A percentile compares a stretch with the other conserved stretches of the same genome.
Conservation (phyloP, 2,888 invertebrate genomes). For the Drosophila mimetica region DNA sequence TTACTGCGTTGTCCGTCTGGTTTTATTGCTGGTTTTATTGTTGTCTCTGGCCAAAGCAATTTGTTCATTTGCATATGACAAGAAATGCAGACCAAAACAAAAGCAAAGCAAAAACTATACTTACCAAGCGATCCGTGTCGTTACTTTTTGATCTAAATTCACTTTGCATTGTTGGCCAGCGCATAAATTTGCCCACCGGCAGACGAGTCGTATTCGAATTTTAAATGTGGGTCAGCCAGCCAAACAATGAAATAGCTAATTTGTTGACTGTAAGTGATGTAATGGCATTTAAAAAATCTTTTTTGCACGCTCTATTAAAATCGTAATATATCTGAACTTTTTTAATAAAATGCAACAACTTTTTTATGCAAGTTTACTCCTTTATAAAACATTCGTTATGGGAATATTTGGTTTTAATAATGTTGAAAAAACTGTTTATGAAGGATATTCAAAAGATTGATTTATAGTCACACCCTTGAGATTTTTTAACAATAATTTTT, state of each 20-base stretch:
- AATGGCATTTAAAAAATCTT: background rate
- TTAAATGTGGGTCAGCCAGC: conserved; percentile 27
- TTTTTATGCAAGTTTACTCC: background rate
- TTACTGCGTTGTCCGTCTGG: conserved; percentile 45
- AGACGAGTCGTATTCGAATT: conserved; percentile 28
- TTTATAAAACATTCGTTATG: background rate
- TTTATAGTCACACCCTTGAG: too few relatives aligned
- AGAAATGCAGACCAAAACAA: conserved; percentile 43
- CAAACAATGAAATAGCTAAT: conserved; percentile 17
- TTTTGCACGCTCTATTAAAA: background rate
- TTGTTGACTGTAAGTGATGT: conserved; percentile 3
- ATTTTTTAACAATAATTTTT: too few relatives aligned
- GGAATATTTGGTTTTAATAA: too few relatives aligned
- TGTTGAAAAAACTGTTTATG: background rate
- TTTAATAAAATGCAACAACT: background rate
- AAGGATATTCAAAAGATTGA: too few relatives aligned
- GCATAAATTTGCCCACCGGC: conserved; percentile 25
- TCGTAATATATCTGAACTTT: background rate
- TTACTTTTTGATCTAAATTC: conserved; percentile 58
- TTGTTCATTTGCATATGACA: conserved; percentile 74
- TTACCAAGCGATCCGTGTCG: conserved; percentile 72
- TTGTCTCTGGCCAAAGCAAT: conserved; percentile 59
- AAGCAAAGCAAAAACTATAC: conserved; percentile 41
- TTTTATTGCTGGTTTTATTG: conserved; percentile 55
- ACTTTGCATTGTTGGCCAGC: conserved; percentile 11